Base-by-base conservation (phyloP, 2,888 invertebrate genomes). In the Himalopsyche japonica region DNA sequence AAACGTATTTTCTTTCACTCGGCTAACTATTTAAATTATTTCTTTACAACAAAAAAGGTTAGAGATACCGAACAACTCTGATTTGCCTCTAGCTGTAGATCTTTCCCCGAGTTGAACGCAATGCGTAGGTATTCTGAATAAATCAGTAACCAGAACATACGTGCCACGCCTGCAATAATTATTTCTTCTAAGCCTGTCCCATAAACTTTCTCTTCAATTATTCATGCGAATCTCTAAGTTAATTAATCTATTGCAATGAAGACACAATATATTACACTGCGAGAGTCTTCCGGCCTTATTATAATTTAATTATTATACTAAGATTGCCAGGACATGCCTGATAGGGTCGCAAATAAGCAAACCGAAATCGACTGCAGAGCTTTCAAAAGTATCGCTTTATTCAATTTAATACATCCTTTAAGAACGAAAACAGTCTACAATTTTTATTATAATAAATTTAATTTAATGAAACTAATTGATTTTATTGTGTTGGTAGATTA, bases 141-240 rank as follows among this genome's bases (percentile, higher is more conserved):
- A 81, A 34, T 81, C 37, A 81, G 64, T 15, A 64, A 27, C 49
- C 30, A 5, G 15, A 57, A 70, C 64, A 70, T 70, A 81, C 81
- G 76, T 34, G 81, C 76, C 70, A 15, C 30, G 34, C 81, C 20
- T 37, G 64, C 34, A 81, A 81, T 78, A 20, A 57, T 57, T 57
- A 57, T 57, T 57, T 57, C 57, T 57, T 78, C 78, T 43, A 18
- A 43, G 78, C 78, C 43, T n/a, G 24, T n/a, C 78, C 37, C 78
- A 37, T 43, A 78, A 57, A 78, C 78, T 78, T 78, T 43, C 43
- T 20, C 2, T 43, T 78, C 78, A 78, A 78, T 78, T 78, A 78
- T 78, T 78, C 78, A 78, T 34, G 43, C 3, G 78, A 78, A 78
- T 78, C 78, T 78, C 34, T 78, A 78, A 78, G 78, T 37, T 78